Conservation (phyloP, 2,888 invertebrate species). For the Eristalis pertinax region DNA sequence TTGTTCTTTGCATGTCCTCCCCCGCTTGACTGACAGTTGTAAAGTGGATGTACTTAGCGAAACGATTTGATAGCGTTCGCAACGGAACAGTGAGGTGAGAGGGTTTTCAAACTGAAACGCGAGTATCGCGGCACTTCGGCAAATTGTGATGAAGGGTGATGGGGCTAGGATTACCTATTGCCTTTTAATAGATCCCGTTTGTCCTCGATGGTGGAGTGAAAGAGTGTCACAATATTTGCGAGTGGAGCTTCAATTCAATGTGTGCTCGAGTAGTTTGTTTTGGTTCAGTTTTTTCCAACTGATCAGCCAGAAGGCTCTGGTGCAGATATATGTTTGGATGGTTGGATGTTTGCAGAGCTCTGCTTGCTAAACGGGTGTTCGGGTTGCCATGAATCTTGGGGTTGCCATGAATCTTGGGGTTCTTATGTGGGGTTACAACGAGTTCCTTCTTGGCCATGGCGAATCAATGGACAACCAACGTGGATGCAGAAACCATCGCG, state of each 20-base stretch:
- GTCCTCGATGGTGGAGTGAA: not conserved
- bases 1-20: conserved; percentile 59
- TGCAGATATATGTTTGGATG: too few species aligned
- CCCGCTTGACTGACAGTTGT: conserved; percentile 52
- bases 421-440: too few species aligned
- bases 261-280: not conserved
- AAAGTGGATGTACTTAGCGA: conserved; percentile 49
- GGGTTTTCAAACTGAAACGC: not conserved
- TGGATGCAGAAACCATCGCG: too few species aligned
- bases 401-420: too few species aligned
- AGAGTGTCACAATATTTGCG: not conserved
- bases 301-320: too few species aligned
- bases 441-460: too few species aligned
- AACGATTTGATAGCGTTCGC: conserved; percentile 22
- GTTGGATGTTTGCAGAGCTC: too few species aligned
- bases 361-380: too few species aligned
- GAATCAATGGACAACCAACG: too few species aligned
- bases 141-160: not conserved
- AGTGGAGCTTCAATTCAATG: not conserved
- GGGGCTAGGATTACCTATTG: not conserved
- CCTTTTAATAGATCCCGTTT: not conserved
- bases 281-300: too few species aligned
- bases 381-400: too few species aligned
- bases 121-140: not conserved
- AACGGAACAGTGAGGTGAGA: conserved; percentile 30